phyloP scores from a whole-genome alignment of 1,140 invertebrate species.

The Neodiprion pinetum region DNA sequence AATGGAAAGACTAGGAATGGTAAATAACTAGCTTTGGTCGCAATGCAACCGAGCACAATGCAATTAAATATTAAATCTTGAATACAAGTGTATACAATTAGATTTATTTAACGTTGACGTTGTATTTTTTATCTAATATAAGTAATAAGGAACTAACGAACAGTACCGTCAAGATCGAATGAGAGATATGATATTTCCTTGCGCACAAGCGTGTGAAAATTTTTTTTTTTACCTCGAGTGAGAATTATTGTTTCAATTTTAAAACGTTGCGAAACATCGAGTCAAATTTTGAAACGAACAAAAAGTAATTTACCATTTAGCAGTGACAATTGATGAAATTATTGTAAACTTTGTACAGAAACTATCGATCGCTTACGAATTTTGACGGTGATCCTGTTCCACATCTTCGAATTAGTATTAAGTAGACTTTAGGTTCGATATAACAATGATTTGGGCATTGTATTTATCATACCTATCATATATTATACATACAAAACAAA shows the following conservation, averaged over 20 bases:
- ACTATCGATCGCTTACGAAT: too few relatives aligned
- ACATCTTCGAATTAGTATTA: not conserved
- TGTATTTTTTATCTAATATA: too few relatives aligned
- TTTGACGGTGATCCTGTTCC: too few relatives aligned
- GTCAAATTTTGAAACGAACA: too few relatives aligned
- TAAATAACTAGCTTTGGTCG: constrained; percentile 24
- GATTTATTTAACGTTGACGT: not conserved
- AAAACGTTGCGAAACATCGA: too few relatives aligned
- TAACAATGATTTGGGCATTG: not conserved
- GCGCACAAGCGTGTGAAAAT: not conserved
- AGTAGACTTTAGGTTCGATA: not conserved
- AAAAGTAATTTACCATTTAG: too few relatives aligned
- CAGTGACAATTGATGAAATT: too few relatives aligned
- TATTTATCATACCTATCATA: not conserved
- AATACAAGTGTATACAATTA: not conserved
- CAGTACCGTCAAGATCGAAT: not conserved
- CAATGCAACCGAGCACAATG: constrained; percentile 33
- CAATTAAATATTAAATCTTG: constrained; percentile 25
- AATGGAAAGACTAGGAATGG: constrained; percentile 7
- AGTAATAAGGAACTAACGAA: too few relatives aligned
- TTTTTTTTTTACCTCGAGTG: not conserved
- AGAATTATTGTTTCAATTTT: too few relatives aligned
- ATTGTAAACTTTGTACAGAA: too few relatives aligned
- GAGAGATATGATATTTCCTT: not conserved
- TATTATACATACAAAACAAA: not conserved